Evolutionary conservation across 2,888 invertebrate species (phyloP), one percentile per base, ranked within the genome.

Genomic region (Cataglyphis rosenhaueri): DNA sequence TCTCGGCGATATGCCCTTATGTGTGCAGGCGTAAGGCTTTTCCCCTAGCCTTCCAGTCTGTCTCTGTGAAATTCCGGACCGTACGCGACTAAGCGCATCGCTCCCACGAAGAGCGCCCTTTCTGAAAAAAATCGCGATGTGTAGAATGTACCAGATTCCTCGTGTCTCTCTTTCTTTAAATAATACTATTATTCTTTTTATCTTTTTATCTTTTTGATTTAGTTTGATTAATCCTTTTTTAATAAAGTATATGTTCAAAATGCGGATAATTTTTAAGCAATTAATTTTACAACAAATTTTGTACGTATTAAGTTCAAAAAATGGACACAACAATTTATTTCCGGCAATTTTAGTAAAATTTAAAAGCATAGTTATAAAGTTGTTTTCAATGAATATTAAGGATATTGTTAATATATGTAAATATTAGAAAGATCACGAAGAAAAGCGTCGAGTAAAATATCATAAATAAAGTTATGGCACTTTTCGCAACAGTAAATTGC

Each of bases 1-100:
- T 93, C 90, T 88, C 91, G 76, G 85, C 90, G 90, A 93, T 93
- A 91, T 88, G 88, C 52, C n/a, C 52, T 52, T 52, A 52, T 90
- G 89, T 89, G 83, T 85, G 66, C 87, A 74, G 32, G 35, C 35
- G 70, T 79, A 79, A 78, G 59, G 59, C 70, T 57, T 15, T 35
- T 21, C 78, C 83, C 65, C 84, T 76, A 71, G 75, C 84, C 88
- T 86, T 87, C 74, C 81, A 41, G 83, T 85, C 83, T 85, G 86
- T 90, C 89, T 91, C 89, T 88, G 89, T 87, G 89, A 88, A 89
- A 92, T 91, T 91, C 91, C 87, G 87, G 79, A 59, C 64, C 70
- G 44, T 64, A 44, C 38, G 48, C 64, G 44, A 76, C 68, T 87
- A 84, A 84, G 81, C 88, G 62, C 81, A 84, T 84, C 84, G 44